A percentile compares a stretch with the other conserved stretches of the same genome.
phyloP scores from a whole-genome alignment of 2,113 vertebrate species.

The Lasiurus cinereus region DNA sequence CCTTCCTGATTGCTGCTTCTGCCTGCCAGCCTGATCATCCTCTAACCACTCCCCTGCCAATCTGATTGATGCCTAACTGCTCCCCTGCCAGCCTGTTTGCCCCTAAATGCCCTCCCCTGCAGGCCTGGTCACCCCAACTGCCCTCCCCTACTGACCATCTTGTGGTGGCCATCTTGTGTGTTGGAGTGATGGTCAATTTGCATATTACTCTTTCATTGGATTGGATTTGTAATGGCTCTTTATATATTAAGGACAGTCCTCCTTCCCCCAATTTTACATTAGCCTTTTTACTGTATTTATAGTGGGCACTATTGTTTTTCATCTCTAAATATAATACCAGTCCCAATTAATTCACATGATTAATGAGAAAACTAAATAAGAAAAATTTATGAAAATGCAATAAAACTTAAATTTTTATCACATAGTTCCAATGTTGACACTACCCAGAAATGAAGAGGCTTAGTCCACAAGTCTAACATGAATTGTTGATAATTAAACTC shows the following conservation, averaged over 20 bases:
- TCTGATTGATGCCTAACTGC: too few species aligned
- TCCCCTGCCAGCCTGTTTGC: too few species aligned
- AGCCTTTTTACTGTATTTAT: conserved; percentile 45
- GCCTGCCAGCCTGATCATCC: too few species aligned
- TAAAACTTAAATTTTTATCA: background rate
- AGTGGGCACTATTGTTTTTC: background rate
- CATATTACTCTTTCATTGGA: too few species aligned
- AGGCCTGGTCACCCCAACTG: too few species aligned
- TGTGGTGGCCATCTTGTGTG: too few species aligned
- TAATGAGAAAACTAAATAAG: background rate
- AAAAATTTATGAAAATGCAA: conserved; percentile 35
- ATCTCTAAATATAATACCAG: conserved; percentile 32
- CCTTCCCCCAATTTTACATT: background rate
- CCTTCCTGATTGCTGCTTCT: too few species aligned
- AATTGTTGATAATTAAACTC: conserved; percentile 4
- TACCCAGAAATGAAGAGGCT: background rate
- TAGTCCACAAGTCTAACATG: background rate
- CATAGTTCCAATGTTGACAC: background rate
- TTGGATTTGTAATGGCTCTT: background rate
- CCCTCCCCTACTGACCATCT: too few species aligned
- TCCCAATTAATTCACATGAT: background rate
- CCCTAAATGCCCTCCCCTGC: too few species aligned
- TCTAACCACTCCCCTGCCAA: too few species aligned
- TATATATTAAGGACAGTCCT: background rate
- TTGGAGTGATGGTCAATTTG: too few species aligned